Evolutionary conservation across 1,140 invertebrate genomes (phyloP), one percentile per base, ranked within the genome.

Genomic region (Brachystomella parvula): DNA sequence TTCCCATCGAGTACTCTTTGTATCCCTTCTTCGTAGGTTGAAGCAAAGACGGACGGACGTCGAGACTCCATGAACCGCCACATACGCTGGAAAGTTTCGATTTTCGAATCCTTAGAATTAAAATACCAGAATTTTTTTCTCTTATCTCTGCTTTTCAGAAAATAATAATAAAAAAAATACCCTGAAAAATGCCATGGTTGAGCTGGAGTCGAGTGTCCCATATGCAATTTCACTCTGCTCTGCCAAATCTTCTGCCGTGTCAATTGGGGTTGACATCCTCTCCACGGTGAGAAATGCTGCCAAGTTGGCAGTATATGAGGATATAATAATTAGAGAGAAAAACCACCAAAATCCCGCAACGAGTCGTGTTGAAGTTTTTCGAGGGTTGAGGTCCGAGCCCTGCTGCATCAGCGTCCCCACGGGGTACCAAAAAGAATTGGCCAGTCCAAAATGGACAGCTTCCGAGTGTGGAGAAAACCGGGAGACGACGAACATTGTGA

Each of bases 331-430:
- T 0, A 93, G 80, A 0, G 89, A 91, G 76, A 93, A 93, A 73
- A 93, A 90, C 89, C 80, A 74, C 73, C 73, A 70, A 31, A 73
- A 67, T 0, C 71, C 67, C 3, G 66, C 67, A 15, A 69, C 69
- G 12, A 72, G 26, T 29, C 70, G 30, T 2, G 70, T 73, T 1
- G 70, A 70, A 29, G 66, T 66, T 21, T 66, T 74, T 81, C 89
- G 87, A 60, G 92, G 91, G 77, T 89, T 89, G 69, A 92, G 81
- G 77, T 92, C 89, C 69, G 88, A 90, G 70, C 90, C 92, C 82
- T 95, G 92, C 78, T 95, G 92, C 92, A 95, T 94, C 69, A 96
- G 84, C 12, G 90, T 92, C 60, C 92, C 92, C 70, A 96, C 88
- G 17, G 90, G 88, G 76, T 71, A 71, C 72, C 70, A 72, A 47